Evolutionary conservation across 2,113 vertebrate genomes (phyloP).

Genomic region (Ptilonorhynchus violaceus): DNA sequence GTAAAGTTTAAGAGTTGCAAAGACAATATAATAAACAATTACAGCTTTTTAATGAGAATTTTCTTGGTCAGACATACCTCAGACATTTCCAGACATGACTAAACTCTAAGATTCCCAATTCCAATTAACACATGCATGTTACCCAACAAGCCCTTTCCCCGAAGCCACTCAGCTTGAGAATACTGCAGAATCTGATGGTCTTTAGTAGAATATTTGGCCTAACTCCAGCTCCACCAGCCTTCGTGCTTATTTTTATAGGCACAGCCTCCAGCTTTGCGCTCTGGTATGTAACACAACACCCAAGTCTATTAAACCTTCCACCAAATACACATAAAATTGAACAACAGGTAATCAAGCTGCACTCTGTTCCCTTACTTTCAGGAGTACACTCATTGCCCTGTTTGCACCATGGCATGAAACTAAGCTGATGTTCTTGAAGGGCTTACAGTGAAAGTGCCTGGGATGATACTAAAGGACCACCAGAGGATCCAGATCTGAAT

Average conservation of each 20-base stretch:
- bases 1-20: neutral
- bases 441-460: neutral
- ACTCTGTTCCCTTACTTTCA: neutral
- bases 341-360: constrained; percentile 15
- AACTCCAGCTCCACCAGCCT: constrained; percentile 18
- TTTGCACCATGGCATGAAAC: neutral
- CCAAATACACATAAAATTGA: constrained; percentile 1
- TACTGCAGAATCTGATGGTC: constrained; percentile 14
- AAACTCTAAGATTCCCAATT: constrained; percentile 27
- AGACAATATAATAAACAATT: neutral
- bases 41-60: constrained; percentile 4
- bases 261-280: neutral
- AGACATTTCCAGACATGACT: constrained; percentile 46
- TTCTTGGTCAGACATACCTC: constrained; percentile 17
- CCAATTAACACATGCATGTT: neutral
- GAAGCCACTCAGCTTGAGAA: constrained; percentile 3
- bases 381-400: neutral
- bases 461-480: neutral
- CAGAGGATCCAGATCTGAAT: neutral
- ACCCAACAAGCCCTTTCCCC: neutral
- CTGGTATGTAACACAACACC: constrained; percentile 33
- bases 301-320: constrained; percentile 25
- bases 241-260: constrained; percentile 51
- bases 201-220: constrained; percentile 1
- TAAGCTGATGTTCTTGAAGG: neutral